phyloP scores from a whole-genome alignment of 1,140 invertebrate genomes.

The Cataglyphis hispanica region DNA sequence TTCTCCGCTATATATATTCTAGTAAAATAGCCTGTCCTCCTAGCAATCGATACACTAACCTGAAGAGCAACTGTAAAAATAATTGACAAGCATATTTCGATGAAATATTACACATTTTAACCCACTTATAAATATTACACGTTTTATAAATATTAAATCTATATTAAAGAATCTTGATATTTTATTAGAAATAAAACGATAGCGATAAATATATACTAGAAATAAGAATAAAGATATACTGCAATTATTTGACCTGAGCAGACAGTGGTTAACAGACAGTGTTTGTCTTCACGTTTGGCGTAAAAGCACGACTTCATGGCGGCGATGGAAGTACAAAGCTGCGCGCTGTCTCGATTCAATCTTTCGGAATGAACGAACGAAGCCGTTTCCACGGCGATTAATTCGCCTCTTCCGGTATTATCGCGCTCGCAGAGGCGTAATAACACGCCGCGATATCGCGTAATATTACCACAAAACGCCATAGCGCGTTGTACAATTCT shows the following conservation, averaged over 20 bases:
- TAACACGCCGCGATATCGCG: constrained; percentile 27
- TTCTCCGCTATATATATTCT: not conserved
- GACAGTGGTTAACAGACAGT: not conserved
- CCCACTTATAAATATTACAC: not conserved
- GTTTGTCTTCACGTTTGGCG: not conserved
- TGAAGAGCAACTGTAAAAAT: not conserved
- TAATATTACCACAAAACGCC: constrained; percentile 25
- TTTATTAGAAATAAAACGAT: not conserved
- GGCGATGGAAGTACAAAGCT: constrained; percentile 39
- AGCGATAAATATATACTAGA: constrained; percentile 1
- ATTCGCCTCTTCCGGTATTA: constrained; percentile 59
- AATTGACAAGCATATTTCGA: not conserved
- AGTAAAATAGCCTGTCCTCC: not conserved
- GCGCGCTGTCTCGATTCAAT: constrained; percentile 49
- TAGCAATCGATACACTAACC: not conserved
- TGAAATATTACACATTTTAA: not conserved
- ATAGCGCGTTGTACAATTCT: constrained; percentile 24
- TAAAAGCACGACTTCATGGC: constrained; percentile 35
- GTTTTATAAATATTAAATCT: not conserved
- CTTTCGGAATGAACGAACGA: constrained; percentile 52
- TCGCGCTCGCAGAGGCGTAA: constrained; percentile 40
- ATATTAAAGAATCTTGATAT: too few relatives aligned
- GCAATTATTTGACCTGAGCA: not conserved
- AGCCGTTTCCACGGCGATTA: constrained; percentile 53
- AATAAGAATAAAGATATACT: not conserved